phyloP scores from a whole-genome alignment of 2,888 invertebrate species.

The Acanthopleura granulata region DNA sequence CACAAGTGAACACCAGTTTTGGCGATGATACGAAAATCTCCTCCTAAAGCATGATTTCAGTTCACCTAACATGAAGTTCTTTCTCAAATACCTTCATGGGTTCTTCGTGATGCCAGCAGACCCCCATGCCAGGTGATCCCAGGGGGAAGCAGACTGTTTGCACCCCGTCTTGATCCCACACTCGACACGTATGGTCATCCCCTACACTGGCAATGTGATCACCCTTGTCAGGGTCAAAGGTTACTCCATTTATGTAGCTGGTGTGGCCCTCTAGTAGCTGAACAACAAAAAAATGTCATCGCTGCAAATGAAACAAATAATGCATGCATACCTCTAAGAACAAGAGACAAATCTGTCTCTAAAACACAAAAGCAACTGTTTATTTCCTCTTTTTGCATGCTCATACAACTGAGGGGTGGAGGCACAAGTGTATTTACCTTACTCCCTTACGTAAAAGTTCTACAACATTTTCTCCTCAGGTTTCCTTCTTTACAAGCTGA shows the following conservation, averaged over 20 bases:
- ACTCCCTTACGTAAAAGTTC: too few relatives aligned
- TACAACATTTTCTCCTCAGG: too few relatives aligned
- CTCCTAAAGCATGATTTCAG: too few relatives aligned
- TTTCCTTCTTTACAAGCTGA: too few relatives aligned
- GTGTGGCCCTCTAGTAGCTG: conserved; percentile 77
- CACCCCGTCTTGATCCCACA: conserved; percentile 75
- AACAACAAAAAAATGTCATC: background rate
- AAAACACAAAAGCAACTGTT: too few relatives aligned
- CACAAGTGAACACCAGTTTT: too few relatives aligned
- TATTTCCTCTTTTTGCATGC: too few relatives aligned
- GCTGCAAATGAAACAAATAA: background rate
- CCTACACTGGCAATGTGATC: conserved; percentile 80
- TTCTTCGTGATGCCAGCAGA: conserved; percentile 80
- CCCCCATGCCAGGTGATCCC: conserved; percentile 75
- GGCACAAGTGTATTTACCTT: too few relatives aligned
- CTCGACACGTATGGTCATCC: conserved; percentile 81
- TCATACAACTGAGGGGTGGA: too few relatives aligned
- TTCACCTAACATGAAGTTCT: too few relatives aligned
- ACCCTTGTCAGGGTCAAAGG: conserved; percentile 78
- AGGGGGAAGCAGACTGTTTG: conserved; percentile 76
- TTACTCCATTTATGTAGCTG: conserved; percentile 79
- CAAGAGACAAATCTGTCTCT: background rate
- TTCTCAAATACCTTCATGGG: conserved; percentile 72
- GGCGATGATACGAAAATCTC: too few relatives aligned
- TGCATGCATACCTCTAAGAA: background rate